Conservation (phyloP, 1,140 invertebrate species). For the Drosophila mojavensis region DNA sequence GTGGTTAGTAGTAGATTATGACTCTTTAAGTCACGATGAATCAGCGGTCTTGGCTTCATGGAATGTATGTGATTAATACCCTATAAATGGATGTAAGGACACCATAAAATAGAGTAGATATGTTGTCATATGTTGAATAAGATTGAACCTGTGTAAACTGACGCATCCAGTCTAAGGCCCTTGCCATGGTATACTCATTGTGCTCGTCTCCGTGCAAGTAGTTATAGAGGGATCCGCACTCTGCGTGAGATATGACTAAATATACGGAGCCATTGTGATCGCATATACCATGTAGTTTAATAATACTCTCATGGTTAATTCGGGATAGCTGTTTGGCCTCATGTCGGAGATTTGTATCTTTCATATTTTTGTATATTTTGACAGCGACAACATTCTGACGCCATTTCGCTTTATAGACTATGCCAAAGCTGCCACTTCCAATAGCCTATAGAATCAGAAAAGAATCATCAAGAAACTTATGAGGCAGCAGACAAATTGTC, state of each 20-base stretch:
- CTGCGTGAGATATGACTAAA: neutral
- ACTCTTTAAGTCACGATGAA: slow-evolving; percentile 4
- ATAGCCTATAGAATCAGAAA: neutral
- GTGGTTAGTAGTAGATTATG: neutral
- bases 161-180: neutral
- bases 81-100: neutral
- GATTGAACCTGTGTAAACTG: neutral
- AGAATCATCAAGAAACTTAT: no score
- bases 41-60: neutral
- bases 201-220: neutral
- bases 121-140: neutral
- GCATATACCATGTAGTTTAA: neutral
- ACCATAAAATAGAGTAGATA: no score
- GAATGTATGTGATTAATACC: neutral
- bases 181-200: neutral
- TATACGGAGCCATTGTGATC: neutral
- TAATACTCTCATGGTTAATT: neutral
- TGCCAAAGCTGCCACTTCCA: neutral
- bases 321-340: neutral
- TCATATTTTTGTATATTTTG: neutral
- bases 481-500: no score
- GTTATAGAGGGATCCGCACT: neutral
- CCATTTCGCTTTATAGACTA: neutral
- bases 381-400: neutral
- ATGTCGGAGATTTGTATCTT: neutral